These are phyloP conservation scores for Oligia fasciuncula DNA, from an alignment of 2,888 invertebrate genomes.

Conservation along the genomic window DNA sequence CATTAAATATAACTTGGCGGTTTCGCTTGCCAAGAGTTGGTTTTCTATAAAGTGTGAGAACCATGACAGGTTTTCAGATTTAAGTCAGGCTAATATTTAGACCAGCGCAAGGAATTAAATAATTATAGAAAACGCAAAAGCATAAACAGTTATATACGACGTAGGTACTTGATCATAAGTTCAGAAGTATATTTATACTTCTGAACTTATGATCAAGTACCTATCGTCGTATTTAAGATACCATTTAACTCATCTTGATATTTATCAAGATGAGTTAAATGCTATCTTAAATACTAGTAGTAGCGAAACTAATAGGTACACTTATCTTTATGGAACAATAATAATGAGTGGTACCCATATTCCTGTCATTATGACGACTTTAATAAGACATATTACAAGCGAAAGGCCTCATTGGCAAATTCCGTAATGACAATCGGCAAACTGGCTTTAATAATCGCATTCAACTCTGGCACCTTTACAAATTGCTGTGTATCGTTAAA, in stretches of 20 bases:
- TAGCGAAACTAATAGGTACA: neutral
- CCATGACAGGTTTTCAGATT: conserved; percentile 27
- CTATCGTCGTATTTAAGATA: no score
- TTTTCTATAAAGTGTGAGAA: conserved; percentile 36
- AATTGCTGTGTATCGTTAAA: conserved; percentile 28
- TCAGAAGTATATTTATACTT: no score
- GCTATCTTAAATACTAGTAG: conserved; percentile 1
- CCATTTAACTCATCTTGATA: no score
- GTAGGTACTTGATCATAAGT: neutral
- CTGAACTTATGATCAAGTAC: no score
- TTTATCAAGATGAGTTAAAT: conserved; percentile 11
- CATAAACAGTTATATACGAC: neutral
- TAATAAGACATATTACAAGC: conserved; percentile 8
- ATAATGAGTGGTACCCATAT: conserved; percentile 6
- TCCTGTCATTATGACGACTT: neutral
- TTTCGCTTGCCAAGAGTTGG: conserved; percentile 40
- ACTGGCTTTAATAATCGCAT: conserved; percentile 13
- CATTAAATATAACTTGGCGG: conserved; percentile 37
- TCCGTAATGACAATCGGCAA: conserved; percentile 20
- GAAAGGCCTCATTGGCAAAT: conserved; percentile 15
- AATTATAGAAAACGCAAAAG: conserved; percentile 2
- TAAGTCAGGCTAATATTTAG: conserved; percentile 32
- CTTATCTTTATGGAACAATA: neutral
- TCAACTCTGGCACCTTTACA: conserved; percentile 17
- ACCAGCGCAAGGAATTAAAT: neutral